Conservation (phyloP, 2,113 vertebrate species). For the Zosterops hypoxanthus region DNA sequence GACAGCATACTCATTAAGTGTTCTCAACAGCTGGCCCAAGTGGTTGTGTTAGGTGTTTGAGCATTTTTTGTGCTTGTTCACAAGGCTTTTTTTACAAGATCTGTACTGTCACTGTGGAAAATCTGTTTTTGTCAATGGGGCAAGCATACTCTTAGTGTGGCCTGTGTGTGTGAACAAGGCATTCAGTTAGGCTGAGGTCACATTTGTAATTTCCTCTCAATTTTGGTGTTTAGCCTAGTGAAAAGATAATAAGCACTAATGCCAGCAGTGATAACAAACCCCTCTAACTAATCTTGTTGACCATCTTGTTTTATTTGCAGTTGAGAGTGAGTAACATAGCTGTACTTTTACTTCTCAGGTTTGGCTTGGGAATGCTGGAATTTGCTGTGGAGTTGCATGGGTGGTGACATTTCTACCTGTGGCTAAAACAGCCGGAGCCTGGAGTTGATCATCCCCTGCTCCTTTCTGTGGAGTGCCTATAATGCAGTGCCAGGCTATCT, state of each 20-base stretch:
- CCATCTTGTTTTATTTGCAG: not conserved
- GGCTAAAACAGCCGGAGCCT: not conserved
- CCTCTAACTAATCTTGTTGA: not conserved
- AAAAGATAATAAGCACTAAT: not conserved
- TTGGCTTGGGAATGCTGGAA: not conserved
- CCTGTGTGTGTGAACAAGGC: not conserved
- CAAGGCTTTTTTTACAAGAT: not conserved
- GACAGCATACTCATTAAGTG: not conserved
- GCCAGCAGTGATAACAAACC: not conserved
- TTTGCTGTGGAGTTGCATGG: not conserved
- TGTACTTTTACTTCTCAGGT: not conserved
- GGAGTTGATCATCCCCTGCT: not conserved
- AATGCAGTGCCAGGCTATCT: not conserved
- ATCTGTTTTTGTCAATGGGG: not conserved
- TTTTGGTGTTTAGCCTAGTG: not conserved
- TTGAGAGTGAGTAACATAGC: not conserved
- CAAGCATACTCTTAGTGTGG: rapidly evolving
- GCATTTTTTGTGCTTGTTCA: not conserved
- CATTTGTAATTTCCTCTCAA: not conserved
- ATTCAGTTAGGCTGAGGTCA: not conserved
- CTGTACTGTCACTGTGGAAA: not conserved
- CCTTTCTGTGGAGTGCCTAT: not conserved
- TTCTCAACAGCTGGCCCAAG: not conserved
- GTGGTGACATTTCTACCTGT: not conserved
- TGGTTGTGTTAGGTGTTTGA: not conserved